Conservation (phyloP, 2,888 invertebrate species). For the Tiphia femorata region DNA sequence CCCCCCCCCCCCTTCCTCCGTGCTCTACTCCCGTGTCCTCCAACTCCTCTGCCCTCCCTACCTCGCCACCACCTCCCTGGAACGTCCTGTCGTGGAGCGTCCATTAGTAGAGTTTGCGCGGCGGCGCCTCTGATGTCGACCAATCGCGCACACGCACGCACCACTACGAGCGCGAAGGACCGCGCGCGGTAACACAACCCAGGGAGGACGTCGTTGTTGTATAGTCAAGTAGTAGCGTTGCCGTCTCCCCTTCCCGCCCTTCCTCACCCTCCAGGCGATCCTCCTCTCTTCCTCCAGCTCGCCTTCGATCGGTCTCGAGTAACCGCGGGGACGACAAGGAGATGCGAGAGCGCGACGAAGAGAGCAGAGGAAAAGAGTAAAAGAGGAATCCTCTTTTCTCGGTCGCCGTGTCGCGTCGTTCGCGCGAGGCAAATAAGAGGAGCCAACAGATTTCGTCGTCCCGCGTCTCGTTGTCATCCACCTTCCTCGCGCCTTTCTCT, state of each 20-base stretch:
- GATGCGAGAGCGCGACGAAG: no score
- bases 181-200: no score
- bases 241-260: slow-evolving; percentile 8
- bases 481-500: no score
- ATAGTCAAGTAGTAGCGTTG: background rate
- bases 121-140: slow-evolving; percentile 65
- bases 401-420: background rate
- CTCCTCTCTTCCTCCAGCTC: background rate
- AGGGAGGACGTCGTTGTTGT: no score
- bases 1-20: slow-evolving; percentile 15
- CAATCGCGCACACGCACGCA: slow-evolving; percentile 43
- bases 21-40: slow-evolving; percentile 29
- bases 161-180: slow-evolving; percentile 5
- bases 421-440: background rate
- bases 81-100: slow-evolving; percentile 44
- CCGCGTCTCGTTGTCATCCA: no score
- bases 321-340: no score
- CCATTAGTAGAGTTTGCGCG: slow-evolving; percentile 69
- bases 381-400: no score
- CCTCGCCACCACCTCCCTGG: slow-evolving; percentile 9
- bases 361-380: no score
- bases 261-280: slow-evolving; percentile 9
- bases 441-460: slow-evolving; percentile 1
- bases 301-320: no score
- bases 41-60: slow-evolving; percentile 30